phyloP scores from a whole-genome alignment of 1,140 invertebrate species.

The Aphelinus certus region DNA sequence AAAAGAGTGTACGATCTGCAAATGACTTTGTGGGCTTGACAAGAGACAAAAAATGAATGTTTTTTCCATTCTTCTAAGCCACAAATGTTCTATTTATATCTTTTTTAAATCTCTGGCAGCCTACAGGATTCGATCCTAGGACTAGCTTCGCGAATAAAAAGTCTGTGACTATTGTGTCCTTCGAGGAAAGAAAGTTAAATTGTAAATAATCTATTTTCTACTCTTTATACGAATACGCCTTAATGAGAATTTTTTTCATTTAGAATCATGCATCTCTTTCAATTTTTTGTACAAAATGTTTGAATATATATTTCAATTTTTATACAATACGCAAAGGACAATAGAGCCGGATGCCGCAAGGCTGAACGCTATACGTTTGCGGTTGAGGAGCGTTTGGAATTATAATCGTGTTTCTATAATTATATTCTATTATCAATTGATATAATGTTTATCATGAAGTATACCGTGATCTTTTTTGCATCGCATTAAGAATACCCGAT shows the following conservation, averaged over 20 bases:
- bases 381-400: constrained; percentile 35
- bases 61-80: constrained; percentile 29
- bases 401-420: constrained; percentile 55
- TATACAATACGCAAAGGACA: constrained; percentile 38
- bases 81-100: constrained; percentile 6
- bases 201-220: constrained; percentile 60
- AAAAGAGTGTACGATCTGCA: constrained; percentile 36
- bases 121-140: constrained; percentile 31
- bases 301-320: constrained; percentile 59
- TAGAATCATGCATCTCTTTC: constrained; percentile 59
- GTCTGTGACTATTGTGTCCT: constrained; percentile 22
- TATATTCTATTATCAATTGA: constrained; percentile 43
- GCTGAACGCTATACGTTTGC: constrained; percentile 5
- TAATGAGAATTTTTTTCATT: constrained; percentile 54
- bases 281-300: constrained; percentile 65
- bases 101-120: background rate
- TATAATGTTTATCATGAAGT: constrained; percentile 29
- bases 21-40: constrained; percentile 51
- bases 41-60: constrained; percentile 44
- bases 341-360: background rate
- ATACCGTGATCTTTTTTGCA: constrained; percentile 38
- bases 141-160: constrained; percentile 3
- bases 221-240: constrained; percentile 41
- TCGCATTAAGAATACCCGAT: constrained; percentile 45
- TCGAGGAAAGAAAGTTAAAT: constrained; percentile 6